A percentile compares a stretch with the other conserved stretches of the same genome.
These are phyloP conservation scores for Laodelphax striatellus DNA, from an alignment of 1,140 invertebrate genomes.

Conservation along the genomic window DNA sequence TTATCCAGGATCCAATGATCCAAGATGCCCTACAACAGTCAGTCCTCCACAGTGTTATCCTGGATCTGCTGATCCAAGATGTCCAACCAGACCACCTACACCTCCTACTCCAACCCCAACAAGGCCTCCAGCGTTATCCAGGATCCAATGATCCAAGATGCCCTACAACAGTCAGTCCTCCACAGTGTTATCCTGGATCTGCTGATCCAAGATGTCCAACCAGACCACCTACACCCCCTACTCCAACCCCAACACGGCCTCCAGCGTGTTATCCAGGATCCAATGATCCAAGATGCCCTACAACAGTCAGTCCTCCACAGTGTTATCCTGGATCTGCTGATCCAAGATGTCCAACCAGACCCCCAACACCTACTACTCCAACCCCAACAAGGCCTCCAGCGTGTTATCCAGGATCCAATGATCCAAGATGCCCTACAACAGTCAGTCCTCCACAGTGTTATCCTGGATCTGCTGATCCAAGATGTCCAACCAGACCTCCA, in stretches of 20 bases:
- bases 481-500: too few relatives aligned
- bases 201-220: constrained; percentile 26
- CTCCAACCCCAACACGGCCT: constrained; percentile 3
- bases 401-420: constrained; percentile 22
- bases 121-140: constrained; percentile 28
- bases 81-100: constrained; percentile 25
- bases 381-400: constrained; percentile 26
- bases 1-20: constrained; percentile 35
- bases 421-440: constrained; percentile 22
- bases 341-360: constrained; percentile 25
- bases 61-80: constrained; percentile 34
- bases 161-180: constrained; percentile 25
- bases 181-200: constrained; percentile 26
- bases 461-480: constrained; percentile 25
- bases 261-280: constrained; percentile 25
- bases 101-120: constrained; percentile 11
- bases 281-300: constrained; percentile 28
- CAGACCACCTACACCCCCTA: constrained; percentile 10
- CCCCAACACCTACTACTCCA: constrained; percentile 18
- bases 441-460: constrained; percentile 16
- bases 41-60: constrained; percentile 23
- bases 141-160: constrained; percentile 36
- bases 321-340: constrained; percentile 22
- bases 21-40: constrained; percentile 31
- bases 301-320: constrained; percentile 19